phyloP scores from a whole-genome alignment of 2,113 vertebrate species.

The Corythornis madagascariensis region DNA sequence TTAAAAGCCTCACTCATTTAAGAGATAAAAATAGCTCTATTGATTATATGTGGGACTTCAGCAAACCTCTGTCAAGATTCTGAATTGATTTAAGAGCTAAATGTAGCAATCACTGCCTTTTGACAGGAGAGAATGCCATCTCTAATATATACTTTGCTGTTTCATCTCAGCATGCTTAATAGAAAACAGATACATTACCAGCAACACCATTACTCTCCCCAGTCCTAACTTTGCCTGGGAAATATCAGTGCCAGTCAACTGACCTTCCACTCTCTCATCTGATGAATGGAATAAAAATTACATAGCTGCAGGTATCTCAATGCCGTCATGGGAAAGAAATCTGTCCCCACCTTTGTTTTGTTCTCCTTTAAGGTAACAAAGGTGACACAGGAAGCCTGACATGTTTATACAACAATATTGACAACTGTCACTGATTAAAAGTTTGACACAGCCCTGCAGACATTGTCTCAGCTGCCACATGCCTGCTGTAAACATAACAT shows the following conservation, averaged over 20 bases:
- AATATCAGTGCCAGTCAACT: background rate
- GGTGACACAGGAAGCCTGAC: background rate
- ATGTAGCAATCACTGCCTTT: slow-evolving; percentile 30
- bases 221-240: background rate
- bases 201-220: background rate
- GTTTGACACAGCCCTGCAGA: background rate
- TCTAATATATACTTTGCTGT: slow-evolving; percentile 36
- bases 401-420: background rate
- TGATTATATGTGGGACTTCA: slow-evolving; percentile 40
- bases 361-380: background rate
- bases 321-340: background rate
- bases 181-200: slow-evolving; percentile 46
- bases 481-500: background rate
- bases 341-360: background rate
- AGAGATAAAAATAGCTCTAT: slow-evolving; percentile 25
- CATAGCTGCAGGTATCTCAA: background rate
- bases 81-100: slow-evolving; percentile 39
- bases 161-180: slow-evolving; percentile 34
- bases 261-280: background rate
- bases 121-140: background rate
- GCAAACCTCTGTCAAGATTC: slow-evolving; percentile 47
- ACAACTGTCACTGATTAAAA: background rate
- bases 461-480: background rate
- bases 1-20: slow-evolving; percentile 17
- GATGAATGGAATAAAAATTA: background rate